Conservation (phyloP, 2,113 vertebrate genomes). For the Scalopus aquaticus region DNA sequence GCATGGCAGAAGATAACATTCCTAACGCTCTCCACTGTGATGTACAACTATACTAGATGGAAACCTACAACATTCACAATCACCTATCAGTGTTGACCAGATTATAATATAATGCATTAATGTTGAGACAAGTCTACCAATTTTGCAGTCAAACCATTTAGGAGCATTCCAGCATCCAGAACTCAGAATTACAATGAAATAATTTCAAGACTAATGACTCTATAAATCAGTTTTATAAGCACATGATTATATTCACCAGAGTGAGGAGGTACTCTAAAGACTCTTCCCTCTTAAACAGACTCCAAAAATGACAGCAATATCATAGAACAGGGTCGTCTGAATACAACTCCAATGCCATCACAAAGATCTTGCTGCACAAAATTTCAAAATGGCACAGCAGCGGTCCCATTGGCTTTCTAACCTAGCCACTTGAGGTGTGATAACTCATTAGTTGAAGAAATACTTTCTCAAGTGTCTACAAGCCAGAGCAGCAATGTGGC, state of each 20-base stretch:
- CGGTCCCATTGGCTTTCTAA: conserved; percentile 28
- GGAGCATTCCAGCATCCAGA: not conserved
- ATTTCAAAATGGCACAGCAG: conserved; percentile 34
- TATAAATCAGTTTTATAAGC: not conserved
- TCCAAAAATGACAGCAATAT: not conserved
- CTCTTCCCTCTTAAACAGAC: not conserved
- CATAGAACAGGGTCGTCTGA: not conserved
- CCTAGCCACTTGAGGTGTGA: conserved; percentile 51
- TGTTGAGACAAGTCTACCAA: not conserved
- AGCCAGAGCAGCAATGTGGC: conserved; percentile 48
- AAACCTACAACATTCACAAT: not conserved
- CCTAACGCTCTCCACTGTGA: not conserved
- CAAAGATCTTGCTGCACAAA: not conserved
- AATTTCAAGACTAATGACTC: not conserved
- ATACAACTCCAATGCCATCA: not conserved
- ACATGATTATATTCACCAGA: not conserved
- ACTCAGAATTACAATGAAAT: not conserved
- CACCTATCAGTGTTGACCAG: not conserved
- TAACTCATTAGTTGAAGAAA: conserved; percentile 64
- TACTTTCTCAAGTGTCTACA: conserved; percentile 58
- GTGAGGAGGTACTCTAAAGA: not conserved
- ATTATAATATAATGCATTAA: not conserved
- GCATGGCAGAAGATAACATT: not conserved
- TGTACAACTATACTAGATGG: not conserved
- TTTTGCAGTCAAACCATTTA: not conserved